phyloP scores from a whole-genome alignment of 2,113 vertebrate genomes.

The Tylochromis polylepis region DNA sequence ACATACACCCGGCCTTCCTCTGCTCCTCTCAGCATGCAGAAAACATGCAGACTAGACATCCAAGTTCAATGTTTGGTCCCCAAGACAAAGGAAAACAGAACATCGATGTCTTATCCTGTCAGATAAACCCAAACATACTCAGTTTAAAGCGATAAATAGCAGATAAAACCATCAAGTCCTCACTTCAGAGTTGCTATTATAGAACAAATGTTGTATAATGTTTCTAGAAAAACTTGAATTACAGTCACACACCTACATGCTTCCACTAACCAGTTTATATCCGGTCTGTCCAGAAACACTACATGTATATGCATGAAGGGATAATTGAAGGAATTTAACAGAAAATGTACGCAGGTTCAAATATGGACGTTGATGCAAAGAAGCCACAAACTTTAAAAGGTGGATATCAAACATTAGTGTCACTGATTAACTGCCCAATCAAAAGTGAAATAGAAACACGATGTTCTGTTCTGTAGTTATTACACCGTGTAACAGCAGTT shows the following conservation, averaged over 20 bases:
- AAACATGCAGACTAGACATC: not conserved
- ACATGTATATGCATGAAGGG: not conserved
- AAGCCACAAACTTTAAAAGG: not conserved
- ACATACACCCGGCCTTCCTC: not conserved
- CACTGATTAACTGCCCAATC: not conserved
- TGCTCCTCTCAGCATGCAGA: not conserved
- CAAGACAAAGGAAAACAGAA: not conserved
- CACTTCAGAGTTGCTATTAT: rapidly evolving
- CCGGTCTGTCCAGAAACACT: not conserved
- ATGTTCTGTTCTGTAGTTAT: not conserved
- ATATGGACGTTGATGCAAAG: not conserved
- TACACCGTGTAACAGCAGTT: not conserved
- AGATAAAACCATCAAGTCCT: not conserved
- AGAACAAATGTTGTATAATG: not conserved
- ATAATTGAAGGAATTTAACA: not conserved
- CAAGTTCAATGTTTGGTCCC: not conserved
- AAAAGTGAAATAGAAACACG: not conserved
- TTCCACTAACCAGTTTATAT: not conserved
- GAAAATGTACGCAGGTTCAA: not conserved
- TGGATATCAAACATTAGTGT: not conserved
- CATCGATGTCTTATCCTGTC: not conserved
- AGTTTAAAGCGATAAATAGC: not conserved
- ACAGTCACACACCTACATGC: not conserved
- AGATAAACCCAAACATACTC: not conserved
- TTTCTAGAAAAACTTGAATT: not conserved